Conservation (phyloP, 2,888 invertebrate genomes). For the Campaea margaritaria region DNA sequence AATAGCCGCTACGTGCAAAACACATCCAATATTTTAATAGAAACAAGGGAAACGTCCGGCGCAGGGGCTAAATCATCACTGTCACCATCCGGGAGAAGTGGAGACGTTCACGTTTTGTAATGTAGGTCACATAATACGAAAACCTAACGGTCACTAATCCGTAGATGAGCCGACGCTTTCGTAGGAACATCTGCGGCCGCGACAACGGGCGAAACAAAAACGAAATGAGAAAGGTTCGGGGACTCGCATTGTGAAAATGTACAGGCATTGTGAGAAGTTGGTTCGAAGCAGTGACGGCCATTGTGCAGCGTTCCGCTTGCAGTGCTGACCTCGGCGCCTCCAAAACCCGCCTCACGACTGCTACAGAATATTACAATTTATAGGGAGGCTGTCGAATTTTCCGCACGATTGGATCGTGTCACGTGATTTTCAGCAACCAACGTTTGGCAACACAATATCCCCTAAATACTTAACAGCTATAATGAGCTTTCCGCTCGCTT, state of each 20-base stretch:
- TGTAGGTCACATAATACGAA: conserved; percentile 71
- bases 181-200: conserved; percentile 76
- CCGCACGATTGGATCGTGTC: neutral
- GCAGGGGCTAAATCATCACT: conserved; percentile 45
- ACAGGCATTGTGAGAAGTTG: conserved; percentile 73
- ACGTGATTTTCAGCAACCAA: neutral
- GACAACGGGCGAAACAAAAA: conserved; percentile 77
- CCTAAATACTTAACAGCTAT: neutral
- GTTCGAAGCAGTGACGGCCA: conserved; percentile 61
- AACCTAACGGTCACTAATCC: conserved; percentile 81
- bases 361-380: conserved; percentile 23
- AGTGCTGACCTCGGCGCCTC: conserved; percentile 40
- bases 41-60: conserved; percentile 25
- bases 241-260: conserved; percentile 70
- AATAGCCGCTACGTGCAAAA: conserved; percentile 23
- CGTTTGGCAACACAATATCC: neutral
- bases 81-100: conserved; percentile 48
- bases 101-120: conserved; percentile 59
- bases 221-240: conserved; percentile 82
- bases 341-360: conserved; percentile 26
- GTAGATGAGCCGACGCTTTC: conserved; percentile 77
- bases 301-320: conserved; percentile 44
- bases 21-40: conserved; percentile 25
- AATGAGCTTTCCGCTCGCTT: neutral
- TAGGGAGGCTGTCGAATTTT: conserved; percentile 17